phyloP scores from a whole-genome alignment of 2,113 vertebrate genomes.

The Hemichromis elongatus region DNA sequence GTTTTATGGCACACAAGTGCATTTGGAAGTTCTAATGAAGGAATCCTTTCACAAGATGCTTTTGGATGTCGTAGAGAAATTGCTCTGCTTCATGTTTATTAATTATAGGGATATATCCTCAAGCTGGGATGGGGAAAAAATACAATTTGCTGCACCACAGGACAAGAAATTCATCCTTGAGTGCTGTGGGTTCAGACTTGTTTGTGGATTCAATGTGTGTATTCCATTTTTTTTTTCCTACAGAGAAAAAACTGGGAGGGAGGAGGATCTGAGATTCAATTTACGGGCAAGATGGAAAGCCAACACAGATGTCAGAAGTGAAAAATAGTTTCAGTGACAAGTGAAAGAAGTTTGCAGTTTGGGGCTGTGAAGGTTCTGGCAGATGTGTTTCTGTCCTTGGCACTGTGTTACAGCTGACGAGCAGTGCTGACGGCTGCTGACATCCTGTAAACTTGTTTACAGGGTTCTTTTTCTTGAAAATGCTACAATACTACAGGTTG shows the following conservation, averaged over 20 bases:
- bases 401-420: not conserved
- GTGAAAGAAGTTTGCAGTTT: slow-evolving; percentile 33
- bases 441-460: slow-evolving; percentile 13
- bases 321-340: slow-evolving; percentile 61
- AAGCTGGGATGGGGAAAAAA: slow-evolving; percentile 8
- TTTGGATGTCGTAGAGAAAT: slow-evolving; percentile 13
- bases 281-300: slow-evolving; percentile 65
- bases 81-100: slow-evolving; percentile 49
- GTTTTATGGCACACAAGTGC: not conserved
- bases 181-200: slow-evolving; percentile 19
- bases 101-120: slow-evolving; percentile 41
- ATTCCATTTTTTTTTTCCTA: slow-evolving; percentile 45
- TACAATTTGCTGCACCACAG: slow-evolving; percentile 57
- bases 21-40: not conserved
- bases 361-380: not conserved
- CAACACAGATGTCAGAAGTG: slow-evolving; percentile 63
- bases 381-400: slow-evolving; percentile 31
- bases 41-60: not conserved
- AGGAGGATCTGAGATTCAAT: slow-evolving; percentile 64
- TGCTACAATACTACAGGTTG: slow-evolving; percentile 33
- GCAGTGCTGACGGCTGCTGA: not conserved
- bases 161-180: slow-evolving; percentile 36
- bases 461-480: not conserved
- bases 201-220: slow-evolving; percentile 56
- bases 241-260: slow-evolving; percentile 25